Base-by-base conservation (phyloP, 2,113 vertebrate species). In the Odocoileus hemionus region DNA sequence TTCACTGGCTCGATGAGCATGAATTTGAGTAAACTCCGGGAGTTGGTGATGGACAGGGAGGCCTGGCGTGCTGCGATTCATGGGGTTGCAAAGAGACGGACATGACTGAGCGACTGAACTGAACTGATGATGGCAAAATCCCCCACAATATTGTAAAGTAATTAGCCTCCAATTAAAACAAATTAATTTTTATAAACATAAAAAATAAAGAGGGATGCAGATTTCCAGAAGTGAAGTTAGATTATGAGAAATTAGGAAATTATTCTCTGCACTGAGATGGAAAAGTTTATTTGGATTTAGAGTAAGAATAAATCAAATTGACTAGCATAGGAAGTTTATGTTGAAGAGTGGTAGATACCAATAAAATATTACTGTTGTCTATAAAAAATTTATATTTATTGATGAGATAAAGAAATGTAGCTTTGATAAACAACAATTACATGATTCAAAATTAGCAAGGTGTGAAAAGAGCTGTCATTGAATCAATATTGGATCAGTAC, bases 61-160 rank as follows among this genome's bases (percentile, higher is more conserved):
- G 4, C 33, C 33, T 67, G 33, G 64, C 0, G 2, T 19, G 33
- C 16, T 67, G 33, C 16, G 4, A 36, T 19, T 67, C 8, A n/a
- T 67, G 33, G 16, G 16, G 33, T n/a, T 2, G 1, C 8, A 10
- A n/a, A 67, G 33, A n/a, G 16, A 10, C 2, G 0, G 64, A n/a
- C 16, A n/a, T 4, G 9, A 67, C 64, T 67, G 33, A 67, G 64
- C 19, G 16, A n/a, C 33, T 67, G 64, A 67, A 67, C 16, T 67
- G 64, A n/a, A 10, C 33, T n/a, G 33, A n/a, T n/a, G 16, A n/a
- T 67, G 33, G 16, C 61, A 67, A 67, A 67, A n/a, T n/a, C 3
- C 33, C n/a, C 61, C 33, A n/a, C 33, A 33, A 67, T 67, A 67
- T 67, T 67, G 61, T 67, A n/a, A 67, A n/a, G 33, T n/a, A 67